Conservation (phyloP, 2,113 vertebrate species). For the Apodemus speciosus region DNA sequence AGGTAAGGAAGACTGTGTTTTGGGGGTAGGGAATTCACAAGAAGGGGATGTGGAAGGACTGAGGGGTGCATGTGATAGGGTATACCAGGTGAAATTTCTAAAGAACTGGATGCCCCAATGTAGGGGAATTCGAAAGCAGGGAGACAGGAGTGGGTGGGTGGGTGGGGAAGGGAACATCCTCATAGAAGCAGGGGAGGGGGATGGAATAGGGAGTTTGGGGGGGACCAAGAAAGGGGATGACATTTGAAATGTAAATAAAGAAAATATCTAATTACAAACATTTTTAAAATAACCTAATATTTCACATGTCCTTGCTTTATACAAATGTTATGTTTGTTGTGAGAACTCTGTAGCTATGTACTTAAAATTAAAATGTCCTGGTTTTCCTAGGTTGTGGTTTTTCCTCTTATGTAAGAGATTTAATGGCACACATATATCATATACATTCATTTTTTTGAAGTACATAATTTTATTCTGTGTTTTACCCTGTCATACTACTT, state of each 20-base stretch:
- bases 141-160: too few relatives aligned
- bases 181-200: too few relatives aligned
- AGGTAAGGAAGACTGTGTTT: neutral
- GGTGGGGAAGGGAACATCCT: too few relatives aligned
- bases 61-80: neutral
- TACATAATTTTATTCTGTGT: slow-evolving; percentile 37
- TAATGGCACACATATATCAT: neutral
- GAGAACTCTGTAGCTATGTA: neutral
- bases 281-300: neutral
- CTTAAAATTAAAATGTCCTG: neutral
- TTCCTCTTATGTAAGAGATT: neutral
- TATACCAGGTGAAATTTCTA: neutral
- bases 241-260: too few relatives aligned
- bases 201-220: too few relatives aligned
- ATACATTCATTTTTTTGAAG: slow-evolving; percentile 63
- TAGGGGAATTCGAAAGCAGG: too few relatives aligned
- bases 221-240: too few relatives aligned
- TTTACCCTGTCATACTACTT: slow-evolving; percentile 51
- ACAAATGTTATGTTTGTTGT: neutral
- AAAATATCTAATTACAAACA: neutral
- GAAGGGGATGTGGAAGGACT: neutral
- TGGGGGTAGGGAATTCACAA: neutral
- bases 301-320: neutral
- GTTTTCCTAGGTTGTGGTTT: neutral
- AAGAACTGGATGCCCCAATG: neutral